Base-by-base conservation (phyloP, 2,113 vertebrate species). In the Alectura lathami region DNA sequence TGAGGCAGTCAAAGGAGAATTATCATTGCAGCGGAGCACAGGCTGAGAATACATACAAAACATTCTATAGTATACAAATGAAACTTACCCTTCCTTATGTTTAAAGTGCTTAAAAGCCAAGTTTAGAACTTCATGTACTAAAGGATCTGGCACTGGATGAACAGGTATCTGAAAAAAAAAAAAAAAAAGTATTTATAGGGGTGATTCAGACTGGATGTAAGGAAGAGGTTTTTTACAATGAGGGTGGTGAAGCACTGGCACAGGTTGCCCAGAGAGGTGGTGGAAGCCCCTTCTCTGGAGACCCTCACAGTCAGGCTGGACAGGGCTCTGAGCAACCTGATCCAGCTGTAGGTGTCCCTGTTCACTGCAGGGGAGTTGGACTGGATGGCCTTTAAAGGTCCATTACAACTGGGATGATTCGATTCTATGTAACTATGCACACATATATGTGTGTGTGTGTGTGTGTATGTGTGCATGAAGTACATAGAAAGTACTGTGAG, bases 41-140 rank as follows among this genome's bases (percentile, higher is more conserved):
- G 34, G 12, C 18, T 54, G 18, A 17, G 40, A 85, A 74, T 7
- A 76, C 5, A 34, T 23, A 54, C 12, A 34, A 73, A 88, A 11
- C 10, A 83, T 40, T 85, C 86, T 47, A 5, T 72, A 76, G 20
- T 4, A 72, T 6, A 42, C 10, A 57, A 51, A 32, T 38, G 36
- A 72, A 72, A 92, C 80, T 99, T 98, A 99, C 99, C 99, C 99
- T 98, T 99, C 99, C 98, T 99, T 99, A 96, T 99, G 99, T 98
- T 99, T 99, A 99, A 99, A 99, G 99, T 99, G 99, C 99, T 99
- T 99, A 97, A 99, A 99, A 97, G 99, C 99, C 98, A 99, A 98
- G 98, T 99, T 99, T 95, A 99, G 98, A 98, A 99, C 99, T 99
- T 99, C 99, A 85, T 99, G 99, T 98, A 99, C 98, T 98, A 99